Conservation (phyloP, 2,888 invertebrate species). For the Xylophagus ater region DNA sequence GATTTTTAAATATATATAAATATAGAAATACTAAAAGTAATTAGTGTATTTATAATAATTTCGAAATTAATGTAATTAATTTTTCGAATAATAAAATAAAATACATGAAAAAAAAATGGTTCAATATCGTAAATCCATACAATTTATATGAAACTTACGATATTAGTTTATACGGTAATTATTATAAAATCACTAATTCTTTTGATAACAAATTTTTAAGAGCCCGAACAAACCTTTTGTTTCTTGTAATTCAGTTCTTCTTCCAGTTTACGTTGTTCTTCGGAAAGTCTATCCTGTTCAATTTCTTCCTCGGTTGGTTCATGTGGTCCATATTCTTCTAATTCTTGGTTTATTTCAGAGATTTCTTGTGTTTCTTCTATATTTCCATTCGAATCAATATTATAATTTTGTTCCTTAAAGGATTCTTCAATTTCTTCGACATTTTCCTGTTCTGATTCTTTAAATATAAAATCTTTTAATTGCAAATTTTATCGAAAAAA, state of each 20-base stretch:
- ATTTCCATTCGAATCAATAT: constrained; percentile 8
- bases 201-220: too few species aligned
- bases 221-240: too few species aligned
- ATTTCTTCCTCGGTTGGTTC: constrained; percentile 10
- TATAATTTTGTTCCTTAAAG: neutral
- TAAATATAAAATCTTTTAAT: neutral
- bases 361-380: constrained; percentile 11
- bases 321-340: constrained; percentile 4
- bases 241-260: constrained; percentile 32
- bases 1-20: too few species aligned
- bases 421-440: neutral
- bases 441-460: neutral
- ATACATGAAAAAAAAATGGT: too few species aligned
- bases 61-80: too few species aligned
- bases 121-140: too few species aligned
- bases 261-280: constrained; percentile 31
- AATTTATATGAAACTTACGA: too few species aligned
- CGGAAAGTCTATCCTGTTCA: constrained; percentile 31
- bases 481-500: neutral
- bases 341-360: constrained; percentile 11
- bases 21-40: too few species aligned
- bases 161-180: too few species aligned
- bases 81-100: too few species aligned
- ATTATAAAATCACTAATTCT: too few species aligned
- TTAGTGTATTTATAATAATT: too few species aligned